Base-by-base conservation (phyloP, 2,888 invertebrate genomes). In the Plebejus anna region DNA sequence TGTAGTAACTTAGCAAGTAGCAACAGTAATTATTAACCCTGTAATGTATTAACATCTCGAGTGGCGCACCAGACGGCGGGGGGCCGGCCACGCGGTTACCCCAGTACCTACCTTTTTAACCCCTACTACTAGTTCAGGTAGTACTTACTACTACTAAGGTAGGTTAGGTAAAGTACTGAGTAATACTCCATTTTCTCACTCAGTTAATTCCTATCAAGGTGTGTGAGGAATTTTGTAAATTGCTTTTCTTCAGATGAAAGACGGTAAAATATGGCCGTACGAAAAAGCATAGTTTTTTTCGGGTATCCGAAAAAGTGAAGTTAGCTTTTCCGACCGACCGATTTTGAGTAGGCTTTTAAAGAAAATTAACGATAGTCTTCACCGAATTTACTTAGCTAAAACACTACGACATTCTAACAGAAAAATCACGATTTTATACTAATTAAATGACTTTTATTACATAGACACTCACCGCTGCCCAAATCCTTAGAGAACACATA, bases 21-120 rank as follows among this genome's bases (percentile, higher is more conserved):
- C 66, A 36, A 66, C 66, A 66, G 66, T 66, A 61, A 32, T 66
- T 28, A 61, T 61, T 66, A 36, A 66, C 4, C 13, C 32, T 66
- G 32, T 13, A 66, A 66, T 32, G 32, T 36, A 66, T 36, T 66
- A 66, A 32, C 66, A 66, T 66, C 32, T 66, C 66, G 32, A 66
- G 66, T 32, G 66, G 66, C 13, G 22, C 66, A 32, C 66, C 66
- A 66, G 66, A 66, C 66, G 66, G 32, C 66, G 66, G 36, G 66
- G 66, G 32, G 66, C 61, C 28, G 61, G 61, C 66, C 66, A 66
- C 66, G 66, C 66, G 66, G 66, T 1, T 66, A 32, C 66, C 22
- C 32, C 28, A 47, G 47, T 22, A 59, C 66, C 59, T 59, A 47
- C 9, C 47, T 47, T 9, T 47, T 47, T 47, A 47, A 47, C 47